Conservation (phyloP, 2,888 invertebrate species). For the Pasiphila rectangulata region DNA sequence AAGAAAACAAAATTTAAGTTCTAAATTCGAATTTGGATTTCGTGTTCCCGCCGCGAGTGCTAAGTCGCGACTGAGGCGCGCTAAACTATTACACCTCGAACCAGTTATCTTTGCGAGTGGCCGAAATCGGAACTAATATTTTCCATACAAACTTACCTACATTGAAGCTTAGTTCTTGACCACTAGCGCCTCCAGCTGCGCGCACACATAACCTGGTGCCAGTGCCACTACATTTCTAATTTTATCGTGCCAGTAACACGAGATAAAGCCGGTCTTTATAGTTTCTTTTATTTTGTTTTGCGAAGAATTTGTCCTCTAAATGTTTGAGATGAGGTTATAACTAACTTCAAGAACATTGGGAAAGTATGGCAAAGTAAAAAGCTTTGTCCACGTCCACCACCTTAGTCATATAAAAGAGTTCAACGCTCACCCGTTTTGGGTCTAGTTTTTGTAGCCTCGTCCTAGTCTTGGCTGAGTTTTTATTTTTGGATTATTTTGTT, state of each 20-base stretch:
- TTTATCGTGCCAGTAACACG: slow-evolving; percentile 77
- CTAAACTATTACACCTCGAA: slow-evolving; percentile 19
- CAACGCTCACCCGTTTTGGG: slow-evolving; percentile 8
- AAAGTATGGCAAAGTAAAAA: too few relatives aligned
- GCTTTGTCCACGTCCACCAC: too few relatives aligned
- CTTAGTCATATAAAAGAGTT: slow-evolving; percentile 12
- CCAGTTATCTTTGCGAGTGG: slow-evolving; percentile 40
- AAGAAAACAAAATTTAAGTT: slow-evolving; percentile 46
- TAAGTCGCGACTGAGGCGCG: slow-evolving; percentile 46
- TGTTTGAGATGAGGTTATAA: slow-evolving; percentile 1
- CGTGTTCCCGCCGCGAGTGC: slow-evolving; percentile 46
- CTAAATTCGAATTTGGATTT: slow-evolving; percentile 44
- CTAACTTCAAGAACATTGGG: slow-evolving; percentile 2
- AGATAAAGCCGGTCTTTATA: slow-evolving; percentile 77
- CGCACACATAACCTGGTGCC: neutral
- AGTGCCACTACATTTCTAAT: slow-evolving; percentile 65
- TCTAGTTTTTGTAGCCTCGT: neutral
- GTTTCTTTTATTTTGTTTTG: slow-evolving; percentile 62
- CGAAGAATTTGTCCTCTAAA: slow-evolving; percentile 23
- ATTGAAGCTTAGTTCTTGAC: slow-evolving; percentile 2
- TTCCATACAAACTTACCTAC: neutral
- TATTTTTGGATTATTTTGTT: neutral
- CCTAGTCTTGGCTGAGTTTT: neutral
- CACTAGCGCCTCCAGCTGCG: slow-evolving; percentile 2
- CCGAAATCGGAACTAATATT: slow-evolving; percentile 37